phyloP scores from a whole-genome alignment of 2,113 vertebrate species.

The Sinocyclocheilus anophthalmus region DNA sequence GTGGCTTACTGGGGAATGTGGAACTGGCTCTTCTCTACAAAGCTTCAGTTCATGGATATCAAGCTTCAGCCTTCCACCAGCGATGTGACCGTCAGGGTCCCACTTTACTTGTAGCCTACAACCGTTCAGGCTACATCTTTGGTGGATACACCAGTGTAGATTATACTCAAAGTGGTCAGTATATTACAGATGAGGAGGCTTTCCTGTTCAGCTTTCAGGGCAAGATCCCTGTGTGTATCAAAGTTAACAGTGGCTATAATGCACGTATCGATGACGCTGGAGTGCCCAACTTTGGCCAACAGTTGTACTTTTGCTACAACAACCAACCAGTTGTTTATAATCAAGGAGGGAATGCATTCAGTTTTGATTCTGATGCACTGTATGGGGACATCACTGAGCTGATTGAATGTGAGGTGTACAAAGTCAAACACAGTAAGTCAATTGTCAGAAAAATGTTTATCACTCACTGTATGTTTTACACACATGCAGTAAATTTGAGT shows the following conservation, averaged over 20 bases:
- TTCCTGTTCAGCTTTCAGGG: slow-evolving; percentile 66
- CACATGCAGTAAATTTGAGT: no score
- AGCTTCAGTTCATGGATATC: slow-evolving; percentile 66
- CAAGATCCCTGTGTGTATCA: not conserved
- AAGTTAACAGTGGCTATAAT: not conserved
- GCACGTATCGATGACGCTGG: not conserved
- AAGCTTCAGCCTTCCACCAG: slow-evolving; percentile 58
- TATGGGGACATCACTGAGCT: slow-evolving; percentile 59
- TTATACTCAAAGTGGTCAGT: slow-evolving; percentile 50
- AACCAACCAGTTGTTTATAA: not conserved
- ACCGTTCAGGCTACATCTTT: slow-evolving; percentile 63
- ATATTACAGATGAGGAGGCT: slow-evolving; percentile 52
- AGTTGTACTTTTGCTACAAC: slow-evolving; percentile 46
- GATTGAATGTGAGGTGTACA: slow-evolving; percentile 70
- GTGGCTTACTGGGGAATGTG: slow-evolving; percentile 39
- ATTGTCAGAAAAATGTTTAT: no score
- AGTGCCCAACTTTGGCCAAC: slow-evolving; percentile 63
- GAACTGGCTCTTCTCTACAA: slow-evolving; percentile 67
- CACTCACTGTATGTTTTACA: no score
- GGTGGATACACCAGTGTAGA: slow-evolving; percentile 67
- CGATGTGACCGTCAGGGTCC: slow-evolving; percentile 62
- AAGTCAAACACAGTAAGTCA: slow-evolving; percentile 57
- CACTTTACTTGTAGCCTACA: slow-evolving; percentile 71
- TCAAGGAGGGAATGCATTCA: slow-evolving; percentile 35
- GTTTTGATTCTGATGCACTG: slow-evolving; percentile 49